Evolutionary conservation across 2,113 vertebrate species (phyloP), one percentile per base, ranked within the genome.

Genomic region (Chaetodon trifascialis): DNA sequence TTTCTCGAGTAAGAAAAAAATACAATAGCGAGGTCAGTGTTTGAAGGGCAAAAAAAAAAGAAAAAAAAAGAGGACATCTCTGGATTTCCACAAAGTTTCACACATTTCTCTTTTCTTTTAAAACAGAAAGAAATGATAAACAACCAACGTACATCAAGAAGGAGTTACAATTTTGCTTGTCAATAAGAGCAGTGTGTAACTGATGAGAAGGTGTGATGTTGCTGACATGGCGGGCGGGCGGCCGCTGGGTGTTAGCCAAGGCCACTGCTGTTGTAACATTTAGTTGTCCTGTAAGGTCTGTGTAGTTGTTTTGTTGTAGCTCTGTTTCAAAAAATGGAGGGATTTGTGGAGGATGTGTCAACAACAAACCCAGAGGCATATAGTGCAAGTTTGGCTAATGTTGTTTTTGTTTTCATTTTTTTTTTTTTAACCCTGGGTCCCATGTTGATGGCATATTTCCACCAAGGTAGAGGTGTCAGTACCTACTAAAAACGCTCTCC

Each of bases 351-450:
- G 78, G 72, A 88, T 85, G 86, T 69, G 82, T 90, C 89, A 86
- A 89, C 90, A 89, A 91, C 89, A 89, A 90, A 86, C 88, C 92
- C 91, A 93, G 90, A 93, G 93, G 90, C 84, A 82, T 91, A 91
- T 92, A 95, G 94, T 95, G 94, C 94, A 95, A 95, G 94, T 95
- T 93, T 94, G 93, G 91, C 92, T 92, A 88, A 93, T 92, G 92
- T 90, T 92, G 85, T 85, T 91, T 87, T 86, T 64, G 67, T 79
- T 80, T 74, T 14, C 49, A 73, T 88, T 85, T 60, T 69, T 52
- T 63, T 70, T 84, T 90, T 82, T 87, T 79, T 40, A 56, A 91
- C 91, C 92, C 89, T 90, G 92, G 93, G 82, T 90, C 87, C 90
- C 87, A 89, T 77, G 81, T 80, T 80, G 85, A 93, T 88, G 93